Conservation (phyloP, 2,113 vertebrate species). For the Gulo gulo region DNA sequence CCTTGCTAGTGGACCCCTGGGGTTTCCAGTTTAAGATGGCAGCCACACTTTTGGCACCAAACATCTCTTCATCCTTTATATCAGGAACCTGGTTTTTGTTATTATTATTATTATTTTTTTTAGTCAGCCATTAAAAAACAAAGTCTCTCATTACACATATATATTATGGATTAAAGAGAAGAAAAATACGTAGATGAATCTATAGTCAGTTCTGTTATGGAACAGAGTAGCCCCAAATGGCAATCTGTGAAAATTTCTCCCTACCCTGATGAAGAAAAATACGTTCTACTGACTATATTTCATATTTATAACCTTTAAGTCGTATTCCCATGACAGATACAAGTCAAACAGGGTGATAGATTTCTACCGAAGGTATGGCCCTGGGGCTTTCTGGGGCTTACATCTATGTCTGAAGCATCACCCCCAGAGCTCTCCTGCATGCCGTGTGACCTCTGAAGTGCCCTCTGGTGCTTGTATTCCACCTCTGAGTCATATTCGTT, state of each 20-base stretch:
- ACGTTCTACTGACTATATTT: neutral
- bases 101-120: neutral
- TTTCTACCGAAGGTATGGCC: neutral
- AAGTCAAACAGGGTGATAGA: neutral
- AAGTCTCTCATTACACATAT: neutral
- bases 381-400: constrained; percentile 75
- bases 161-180: neutral
- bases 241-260: neutral
- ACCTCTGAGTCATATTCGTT: constrained; percentile 94
- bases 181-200: neutral
- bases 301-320: neutral
- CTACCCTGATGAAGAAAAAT: neutral
- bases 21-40: constrained; percentile 86
- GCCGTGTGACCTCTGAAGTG: constrained; percentile 74
- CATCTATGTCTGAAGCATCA: constrained; percentile 90
- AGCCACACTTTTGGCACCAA: constrained; percentile 83
- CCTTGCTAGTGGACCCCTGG: constrained; percentile 70
- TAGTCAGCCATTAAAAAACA: neutral
- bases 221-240: neutral
- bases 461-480: constrained; percentile 84
- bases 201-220: neutral
- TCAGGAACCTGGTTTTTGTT: constrained; percentile 84
- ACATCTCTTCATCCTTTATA: constrained; percentile 86
- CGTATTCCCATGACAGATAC: neutral
- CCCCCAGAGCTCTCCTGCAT: constrained; percentile 80